Base-by-base conservation (phyloP, 1,140 invertebrate species). In the Leptinotarsa texana region DNA sequence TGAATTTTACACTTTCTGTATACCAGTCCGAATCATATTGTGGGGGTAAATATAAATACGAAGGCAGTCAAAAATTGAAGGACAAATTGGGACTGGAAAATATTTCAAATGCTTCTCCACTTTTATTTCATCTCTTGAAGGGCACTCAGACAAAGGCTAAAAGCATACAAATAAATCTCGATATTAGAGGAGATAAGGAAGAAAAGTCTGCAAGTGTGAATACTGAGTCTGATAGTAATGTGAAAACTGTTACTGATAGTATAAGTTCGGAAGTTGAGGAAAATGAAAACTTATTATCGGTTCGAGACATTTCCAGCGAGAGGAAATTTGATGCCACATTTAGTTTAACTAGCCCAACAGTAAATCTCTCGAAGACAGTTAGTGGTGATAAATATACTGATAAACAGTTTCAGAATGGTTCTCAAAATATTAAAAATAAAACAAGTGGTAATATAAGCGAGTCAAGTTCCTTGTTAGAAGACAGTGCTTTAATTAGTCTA, bases 11-110 rank as follows among this genome's bases (percentile, higher is more conserved):
- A 69, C 84, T 89, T 79, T 89, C 90, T 72, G 91, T 93, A 11
- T 93, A 91, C 84, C 91, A 93, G 82, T 88, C 91, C 71, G 92
- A 93, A 86, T 88, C 90, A 22, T 90, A 90, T 76, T 83, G 88
- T 80, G 90, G 88, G 18, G 87, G 86, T 75, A 85, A 87, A 76
- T 89, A 88, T 81, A 84, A 87, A 73, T 89, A 89, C 80, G 80
- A 84, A 79, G 87, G 87, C 48, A 86, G 89, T 80, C 85, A 86
- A 74, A 88, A 89, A 84, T 80, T 90, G 57, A 85, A 84, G 3
- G 86, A 89, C 80, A 86, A 90, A 75, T 85, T 90, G 76, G 87
- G 86, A 74, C 85, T 90, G 61, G 85, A 83, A 63, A 51, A 77
- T 51, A 65, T 77, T n/a, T 76, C 80, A 62, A 73, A 82, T 72